Conservation (phyloP, 2,797 vertebrate species). For the Epinephelus malabaricus region DNA sequence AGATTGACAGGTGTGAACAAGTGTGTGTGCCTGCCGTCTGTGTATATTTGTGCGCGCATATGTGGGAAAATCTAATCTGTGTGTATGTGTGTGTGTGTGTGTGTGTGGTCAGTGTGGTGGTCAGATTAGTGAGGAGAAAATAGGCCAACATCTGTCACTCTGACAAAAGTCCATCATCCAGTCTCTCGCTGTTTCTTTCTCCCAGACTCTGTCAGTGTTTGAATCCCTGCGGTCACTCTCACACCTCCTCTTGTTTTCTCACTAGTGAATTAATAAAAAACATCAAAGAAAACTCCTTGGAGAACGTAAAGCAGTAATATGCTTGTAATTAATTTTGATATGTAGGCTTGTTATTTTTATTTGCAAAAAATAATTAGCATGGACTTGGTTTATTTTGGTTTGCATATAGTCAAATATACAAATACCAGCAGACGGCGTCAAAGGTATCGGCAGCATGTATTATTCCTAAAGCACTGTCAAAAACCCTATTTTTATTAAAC, state of each 20-base stretch:
- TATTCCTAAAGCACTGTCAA: too few species aligned
- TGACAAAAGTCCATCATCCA: constrained; percentile 69
- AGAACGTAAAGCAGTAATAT: neutral
- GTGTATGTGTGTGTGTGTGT: constrained; percentile 45
- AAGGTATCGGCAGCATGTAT: too few species aligned
- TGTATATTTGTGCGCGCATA: constrained; percentile 4
- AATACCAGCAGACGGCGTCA: too few species aligned
- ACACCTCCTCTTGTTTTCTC: neutral
- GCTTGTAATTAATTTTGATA: neutral
- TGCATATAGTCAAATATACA: neutral
- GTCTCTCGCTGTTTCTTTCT: constrained; percentile 24
- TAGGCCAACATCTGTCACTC: constrained; percentile 84
- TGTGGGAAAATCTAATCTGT: constrained; percentile 43
- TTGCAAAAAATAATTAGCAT: neutral
- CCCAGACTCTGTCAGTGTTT: constrained; percentile 23
- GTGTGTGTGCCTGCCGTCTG: too few species aligned
- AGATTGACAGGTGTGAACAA: neutral
- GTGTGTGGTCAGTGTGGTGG: constrained; percentile 57
- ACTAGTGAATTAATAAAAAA: neutral
- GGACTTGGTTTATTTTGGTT: too few species aligned
- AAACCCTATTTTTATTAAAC: too few species aligned
- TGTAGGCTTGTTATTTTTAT: neutral
- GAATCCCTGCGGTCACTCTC: neutral
- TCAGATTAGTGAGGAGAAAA: constrained; percentile 78
- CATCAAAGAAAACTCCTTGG: neutral